Evolutionary conservation across 1,140 invertebrate species (phyloP).

Genomic region (Papilio helenus): DNA sequence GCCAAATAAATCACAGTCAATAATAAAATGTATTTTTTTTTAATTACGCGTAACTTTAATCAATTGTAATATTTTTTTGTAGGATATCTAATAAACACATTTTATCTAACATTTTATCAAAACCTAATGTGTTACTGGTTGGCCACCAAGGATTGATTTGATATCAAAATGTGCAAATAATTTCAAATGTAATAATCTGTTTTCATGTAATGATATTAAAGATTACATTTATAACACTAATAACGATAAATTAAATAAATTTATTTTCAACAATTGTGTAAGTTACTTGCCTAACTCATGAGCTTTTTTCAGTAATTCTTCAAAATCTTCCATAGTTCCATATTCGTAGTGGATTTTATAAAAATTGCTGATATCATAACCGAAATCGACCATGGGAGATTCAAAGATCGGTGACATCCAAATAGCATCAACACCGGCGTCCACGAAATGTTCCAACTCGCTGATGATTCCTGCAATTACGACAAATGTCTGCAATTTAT

Average conservation of each 20-base stretch:
- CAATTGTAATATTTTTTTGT: constrained; percentile 18
- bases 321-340: constrained; percentile 89
- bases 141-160: neutral
- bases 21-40: neutral
- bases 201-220: neutral
- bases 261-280: too few species aligned
- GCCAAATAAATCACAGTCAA: constrained; percentile 32
- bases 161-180: constrained; percentile 16
- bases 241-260: neutral
- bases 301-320: constrained; percentile 84
- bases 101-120: constrained; percentile 25
- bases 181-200: neutral
- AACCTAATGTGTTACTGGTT: neutral
- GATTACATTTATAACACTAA: neutral
- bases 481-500: constrained; percentile 13
- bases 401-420: constrained; percentile 90
- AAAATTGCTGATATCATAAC: constrained; percentile 91
- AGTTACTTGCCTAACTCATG: constrained; percentile 77
- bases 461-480: constrained; percentile 81
- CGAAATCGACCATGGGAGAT: constrained; percentile 87
- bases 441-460: constrained; percentile 81
- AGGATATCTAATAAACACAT: constrained; percentile 4
- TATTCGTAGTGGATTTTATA: constrained; percentile 87
- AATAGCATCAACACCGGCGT: constrained; percentile 83
- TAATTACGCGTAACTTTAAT: neutral